phyloP scores from a whole-genome alignment of 2,888 invertebrate genomes.

The Drosophila kanekoi region DNA sequence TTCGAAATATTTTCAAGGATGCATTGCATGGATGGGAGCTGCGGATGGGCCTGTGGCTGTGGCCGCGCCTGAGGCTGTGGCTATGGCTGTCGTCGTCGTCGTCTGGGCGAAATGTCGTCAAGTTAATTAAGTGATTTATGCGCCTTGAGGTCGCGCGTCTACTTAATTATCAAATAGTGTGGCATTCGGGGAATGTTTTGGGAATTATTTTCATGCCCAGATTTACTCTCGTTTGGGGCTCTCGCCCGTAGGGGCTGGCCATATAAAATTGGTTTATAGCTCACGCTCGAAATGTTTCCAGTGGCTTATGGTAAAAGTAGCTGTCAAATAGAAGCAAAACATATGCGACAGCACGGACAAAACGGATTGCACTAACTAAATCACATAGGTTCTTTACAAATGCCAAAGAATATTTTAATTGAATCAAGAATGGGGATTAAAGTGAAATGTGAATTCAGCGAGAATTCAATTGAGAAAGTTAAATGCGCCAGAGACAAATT shows the following conservation, averaged over 20 bases:
- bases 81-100: constrained; percentile 24
- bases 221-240: constrained; percentile 43
- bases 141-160: constrained; percentile 76
- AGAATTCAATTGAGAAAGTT: not conserved
- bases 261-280: constrained; percentile 74
- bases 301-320: constrained; percentile 50
- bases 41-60: constrained; percentile 8
- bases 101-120: constrained; percentile 74
- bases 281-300: constrained; percentile 56
- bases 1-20: constrained; percentile 78
- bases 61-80: not conserved
- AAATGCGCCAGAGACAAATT: not conserved
- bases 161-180: constrained; percentile 80
- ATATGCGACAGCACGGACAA: constrained; percentile 27
- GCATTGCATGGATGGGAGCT: constrained; percentile 46
- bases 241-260: constrained; percentile 27
- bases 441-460: not conserved
- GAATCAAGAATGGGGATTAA: not conserved
- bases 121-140: constrained; percentile 82
- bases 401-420: constrained; percentile 11
- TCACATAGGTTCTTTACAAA: not conserved
- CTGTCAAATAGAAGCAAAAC: constrained; percentile 43
- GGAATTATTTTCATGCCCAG: constrained; percentile 64
- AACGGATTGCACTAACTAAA: constrained; percentile 32
- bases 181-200: constrained; percentile 78